These are phyloP conservation scores for Gila orcuttii DNA, from an alignment of 2,113 vertebrate species.

Conservation along the genomic window DNA sequence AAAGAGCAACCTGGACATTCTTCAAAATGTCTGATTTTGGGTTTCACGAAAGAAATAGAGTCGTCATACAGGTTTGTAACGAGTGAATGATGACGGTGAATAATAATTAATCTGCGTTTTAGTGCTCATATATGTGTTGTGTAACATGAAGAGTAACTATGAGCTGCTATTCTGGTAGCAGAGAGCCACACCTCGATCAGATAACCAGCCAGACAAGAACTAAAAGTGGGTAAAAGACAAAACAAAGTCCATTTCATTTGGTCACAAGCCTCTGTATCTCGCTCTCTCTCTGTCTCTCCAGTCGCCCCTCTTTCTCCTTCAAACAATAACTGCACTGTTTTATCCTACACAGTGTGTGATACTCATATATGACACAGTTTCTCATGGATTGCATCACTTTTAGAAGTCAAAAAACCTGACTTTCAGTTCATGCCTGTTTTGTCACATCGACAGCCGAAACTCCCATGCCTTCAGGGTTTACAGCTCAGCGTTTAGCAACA, in stretches of 20 bases:
- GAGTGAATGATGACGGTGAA: neutral
- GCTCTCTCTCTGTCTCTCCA: constrained; percentile 14
- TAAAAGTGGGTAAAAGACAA: neutral
- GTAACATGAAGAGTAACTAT: neutral
- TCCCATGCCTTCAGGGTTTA: neutral
- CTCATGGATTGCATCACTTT: neutral
- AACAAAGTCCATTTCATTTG: constrained; percentile 25
- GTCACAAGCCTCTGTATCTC: constrained; percentile 32
- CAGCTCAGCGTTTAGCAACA: neutral
- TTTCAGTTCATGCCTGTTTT: constrained; percentile 6
- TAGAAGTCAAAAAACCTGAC: constrained; percentile 15
- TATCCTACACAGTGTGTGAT: neutral
- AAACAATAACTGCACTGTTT: constrained; percentile 10
- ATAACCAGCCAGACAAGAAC: neutral
- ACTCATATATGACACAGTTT: neutral
- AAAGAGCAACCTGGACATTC: neutral
- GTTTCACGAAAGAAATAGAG: neutral
- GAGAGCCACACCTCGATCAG: constrained; percentile 22
- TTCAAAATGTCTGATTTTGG: neutral
- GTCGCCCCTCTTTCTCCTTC: neutral
- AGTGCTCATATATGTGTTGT: neutral
- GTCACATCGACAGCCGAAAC: neutral
- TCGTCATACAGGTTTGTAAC: neutral
- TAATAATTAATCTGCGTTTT: neutral
- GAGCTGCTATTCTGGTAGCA: neutral